These are phyloP conservation scores for Cartodere bifasciata DNA, from an alignment of 2,888 invertebrate genomes.

Conservation along the genomic window DNA sequence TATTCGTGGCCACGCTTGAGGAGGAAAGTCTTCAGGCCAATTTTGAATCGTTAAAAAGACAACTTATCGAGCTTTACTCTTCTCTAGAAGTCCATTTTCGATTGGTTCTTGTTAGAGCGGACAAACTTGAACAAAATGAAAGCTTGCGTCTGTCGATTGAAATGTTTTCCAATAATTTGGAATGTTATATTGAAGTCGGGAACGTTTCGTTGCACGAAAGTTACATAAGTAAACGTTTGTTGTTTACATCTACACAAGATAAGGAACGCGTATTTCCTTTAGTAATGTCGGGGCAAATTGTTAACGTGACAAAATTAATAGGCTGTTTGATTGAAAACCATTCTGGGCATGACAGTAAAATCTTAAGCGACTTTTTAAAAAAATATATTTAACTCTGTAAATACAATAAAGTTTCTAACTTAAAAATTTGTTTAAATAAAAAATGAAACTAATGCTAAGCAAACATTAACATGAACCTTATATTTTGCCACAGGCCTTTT, in stretches of 20 bases:
- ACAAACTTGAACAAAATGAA: conserved; percentile 47
- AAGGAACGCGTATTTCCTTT: conserved; percentile 49
- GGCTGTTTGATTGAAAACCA: conserved; percentile 60
- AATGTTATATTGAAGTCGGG: conserved; percentile 59
- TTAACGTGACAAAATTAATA: conserved; percentile 62
- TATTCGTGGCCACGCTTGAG: conserved; percentile 48
- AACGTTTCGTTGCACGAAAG: conserved; percentile 57
- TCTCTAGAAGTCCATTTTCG: conserved; percentile 55
- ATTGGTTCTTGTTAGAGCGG: conserved; percentile 47
- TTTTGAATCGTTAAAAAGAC: conserved; percentile 42
- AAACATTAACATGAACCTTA: no score
- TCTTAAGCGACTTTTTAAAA: conserved; percentile 16
- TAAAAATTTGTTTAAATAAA: no score
- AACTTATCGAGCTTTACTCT: conserved; percentile 47
- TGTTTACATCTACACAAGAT: conserved; percentile 51
- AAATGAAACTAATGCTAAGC: no score
- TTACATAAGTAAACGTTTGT: conserved; percentile 65
- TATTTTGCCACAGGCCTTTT: no score
- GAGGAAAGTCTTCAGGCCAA: conserved; percentile 36
- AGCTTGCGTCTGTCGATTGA: conserved; percentile 55
- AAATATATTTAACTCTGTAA: no score
- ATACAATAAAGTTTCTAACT: no score
- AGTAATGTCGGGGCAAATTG: conserved; percentile 56
- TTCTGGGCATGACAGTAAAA: conserved; percentile 22
- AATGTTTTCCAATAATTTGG: conserved; percentile 54